Evolutionary conservation across 1,140 invertebrate species (phyloP), one percentile per base, ranked within the genome.

Genomic region (Zaprionus camerounensis): DNA sequence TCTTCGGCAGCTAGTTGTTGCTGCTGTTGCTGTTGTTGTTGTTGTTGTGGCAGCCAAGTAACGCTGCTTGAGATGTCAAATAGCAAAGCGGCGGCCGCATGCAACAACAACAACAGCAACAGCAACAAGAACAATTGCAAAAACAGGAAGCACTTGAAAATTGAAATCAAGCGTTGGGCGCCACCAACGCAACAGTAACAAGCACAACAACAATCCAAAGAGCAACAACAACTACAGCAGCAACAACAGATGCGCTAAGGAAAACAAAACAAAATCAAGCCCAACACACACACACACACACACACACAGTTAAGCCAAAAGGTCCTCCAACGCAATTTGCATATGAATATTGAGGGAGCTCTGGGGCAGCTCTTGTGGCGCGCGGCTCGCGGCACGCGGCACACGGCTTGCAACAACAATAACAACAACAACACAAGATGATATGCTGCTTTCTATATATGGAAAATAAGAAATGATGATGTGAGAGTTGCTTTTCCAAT

Each of bases 11-110:
- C 46, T 61, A 55, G 63, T 46, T 73, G 59, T 53, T 55, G 31
- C 57, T 78, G 76, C 63, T 71, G 68, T 31, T 55, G 31, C 57
- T 78, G 76, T 58, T 71, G 68, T 31, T 68, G 61, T 58, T 70
- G 67, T 58, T 61, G 71, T 66, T 57, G 71, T 36, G 55, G 64
- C 5, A 59, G 24, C 24, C 24, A 26, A 26, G 79, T 79, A 86
- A 82, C 78, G 81, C 84, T 87, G 83, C 83, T 87, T 87, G 81
- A 87, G 83, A 87, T 87, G 84, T 87, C 84, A 87, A 87, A 87
- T 78, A 78, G 83, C 74, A 77, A 74, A 83, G 77, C 81, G 76
- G 34, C 64, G 36, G 63, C 26, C 4, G 20, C 15, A 38, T 44
- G 44, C 22, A 26, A 26, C 59, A 62, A 44, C 58, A 44, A 26